phyloP scores from a whole-genome alignment of 1,140 invertebrate genomes.

The Grapholita molesta region DNA sequence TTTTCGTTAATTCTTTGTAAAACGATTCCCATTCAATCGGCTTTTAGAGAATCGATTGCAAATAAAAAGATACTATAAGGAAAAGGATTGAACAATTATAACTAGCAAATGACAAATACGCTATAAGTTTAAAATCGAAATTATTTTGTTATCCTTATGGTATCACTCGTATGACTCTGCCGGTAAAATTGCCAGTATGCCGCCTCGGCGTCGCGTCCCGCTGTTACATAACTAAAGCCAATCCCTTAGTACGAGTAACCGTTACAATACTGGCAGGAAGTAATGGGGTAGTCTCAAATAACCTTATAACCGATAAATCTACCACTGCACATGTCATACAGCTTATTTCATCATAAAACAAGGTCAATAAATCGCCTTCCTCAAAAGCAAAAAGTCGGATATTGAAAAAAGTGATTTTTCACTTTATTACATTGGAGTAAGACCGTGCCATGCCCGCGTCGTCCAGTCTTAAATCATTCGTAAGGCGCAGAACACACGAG shows the following conservation, averaged over 20 bases:
- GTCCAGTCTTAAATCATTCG: not conserved
- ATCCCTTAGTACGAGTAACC: too few species aligned
- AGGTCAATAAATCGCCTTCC: not conserved
- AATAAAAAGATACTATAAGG: not conserved
- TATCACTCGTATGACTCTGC: too few species aligned
- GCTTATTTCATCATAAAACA: not conserved
- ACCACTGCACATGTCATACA: not conserved
- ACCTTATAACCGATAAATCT: not conserved
- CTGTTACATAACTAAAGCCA: too few species aligned
- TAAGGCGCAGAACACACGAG: not conserved
- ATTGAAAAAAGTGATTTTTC: not conserved
- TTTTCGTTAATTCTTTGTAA: not conserved
- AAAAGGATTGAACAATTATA: too few species aligned
- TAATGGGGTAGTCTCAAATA: not conserved
- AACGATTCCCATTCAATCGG: not conserved
- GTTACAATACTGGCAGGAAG: too few species aligned
- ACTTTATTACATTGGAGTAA: not conserved
- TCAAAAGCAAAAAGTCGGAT: not conserved
- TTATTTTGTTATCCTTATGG: too few species aligned
- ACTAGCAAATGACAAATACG: too few species aligned
- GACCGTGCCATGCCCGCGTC: not conserved
- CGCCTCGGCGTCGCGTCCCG: too few species aligned
- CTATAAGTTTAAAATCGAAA: too few species aligned
- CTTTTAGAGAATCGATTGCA: too few species aligned
- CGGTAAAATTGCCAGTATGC: too few species aligned